Conservation (phyloP, 2,888 invertebrate genomes). For the Lacanobia wlatinum region DNA sequence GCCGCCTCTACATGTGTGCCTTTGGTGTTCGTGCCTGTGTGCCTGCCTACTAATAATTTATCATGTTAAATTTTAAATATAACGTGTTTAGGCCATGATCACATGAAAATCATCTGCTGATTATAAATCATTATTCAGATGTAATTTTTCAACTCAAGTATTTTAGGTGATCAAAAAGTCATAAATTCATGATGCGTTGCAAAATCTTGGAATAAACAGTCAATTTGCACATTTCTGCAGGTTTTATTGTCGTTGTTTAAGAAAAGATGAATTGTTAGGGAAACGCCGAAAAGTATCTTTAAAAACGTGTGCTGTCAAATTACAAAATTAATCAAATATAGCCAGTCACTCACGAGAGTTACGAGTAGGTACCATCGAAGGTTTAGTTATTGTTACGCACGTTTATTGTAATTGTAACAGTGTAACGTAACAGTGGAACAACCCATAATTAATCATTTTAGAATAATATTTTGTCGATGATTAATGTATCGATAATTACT, state of each 20-base stretch:
- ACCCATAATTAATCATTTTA: slow-evolving; percentile 80
- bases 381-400: slow-evolving; percentile 67
- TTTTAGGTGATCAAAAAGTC: not conserved
- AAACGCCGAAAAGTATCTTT: not conserved
- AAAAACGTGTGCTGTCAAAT: slow-evolving; percentile 7
- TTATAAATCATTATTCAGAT: slow-evolving; percentile 28
- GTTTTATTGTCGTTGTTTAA: not conserved
- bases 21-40: slow-evolving; percentile 54
- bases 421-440: slow-evolving; percentile 72
- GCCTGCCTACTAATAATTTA: slow-evolving; percentile 55
- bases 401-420: slow-evolving; percentile 65
- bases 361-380: slow-evolving; percentile 53
- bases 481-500: slow-evolving; percentile 81
- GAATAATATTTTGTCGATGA: slow-evolving; percentile 78
- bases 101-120: slow-evolving; percentile 31
- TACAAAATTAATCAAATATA: slow-evolving; percentile 26
- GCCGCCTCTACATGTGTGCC: slow-evolving; percentile 67
- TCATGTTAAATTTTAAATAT: slow-evolving; percentile 46
- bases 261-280: not conserved
- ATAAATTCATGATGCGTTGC: slow-evolving; percentile 7
- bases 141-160: slow-evolving; percentile 24
- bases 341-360: not conserved
- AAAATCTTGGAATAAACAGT: slow-evolving; percentile 5
- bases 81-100: slow-evolving; percentile 35
- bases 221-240: not conserved